Percentiles rank a stretch among this genome's conserved stretches.
Conservation (phyloP, 2,113 vertebrate genomes). For the Corythaeola cristata region DNA sequence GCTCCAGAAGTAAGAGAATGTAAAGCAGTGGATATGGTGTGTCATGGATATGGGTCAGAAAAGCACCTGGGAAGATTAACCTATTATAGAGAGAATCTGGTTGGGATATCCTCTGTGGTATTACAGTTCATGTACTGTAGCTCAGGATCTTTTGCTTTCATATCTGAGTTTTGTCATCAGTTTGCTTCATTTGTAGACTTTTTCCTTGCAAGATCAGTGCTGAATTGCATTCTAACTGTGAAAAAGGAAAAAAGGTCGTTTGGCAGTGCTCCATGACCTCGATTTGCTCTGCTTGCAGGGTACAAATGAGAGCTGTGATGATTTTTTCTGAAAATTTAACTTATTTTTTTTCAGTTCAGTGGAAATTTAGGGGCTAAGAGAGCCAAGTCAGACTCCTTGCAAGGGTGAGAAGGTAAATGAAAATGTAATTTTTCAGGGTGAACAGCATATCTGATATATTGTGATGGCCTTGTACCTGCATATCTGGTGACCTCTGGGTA, state of each 20-base stretch:
- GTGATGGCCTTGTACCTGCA: neutral
- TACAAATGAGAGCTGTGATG: neutral
- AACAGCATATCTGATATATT: neutral
- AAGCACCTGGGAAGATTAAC: neutral
- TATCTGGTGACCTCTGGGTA: neutral
- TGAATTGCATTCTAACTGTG: neutral
- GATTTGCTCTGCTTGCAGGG: neutral
- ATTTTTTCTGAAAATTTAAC: neutral
- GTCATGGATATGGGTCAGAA: neutral
- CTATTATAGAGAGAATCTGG: neutral
- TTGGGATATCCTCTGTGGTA: neutral
- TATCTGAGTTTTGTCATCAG: neutral
- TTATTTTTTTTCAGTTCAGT: neutral
- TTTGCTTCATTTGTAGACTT: neutral
- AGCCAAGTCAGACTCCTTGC: neutral
- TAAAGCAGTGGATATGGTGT: neutral
- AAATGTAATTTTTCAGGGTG: neutral
- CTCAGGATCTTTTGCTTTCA: neutral
- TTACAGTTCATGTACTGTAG: neutral
- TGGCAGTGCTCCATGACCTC: neutral
- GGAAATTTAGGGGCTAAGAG: neutral
- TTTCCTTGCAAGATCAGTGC: neutral
- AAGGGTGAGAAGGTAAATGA: neutral
- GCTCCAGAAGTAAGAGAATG: neutral
- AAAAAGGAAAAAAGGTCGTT: neutral